A percentile compares a stretch with the other conserved stretches of the same genome.
Evolutionary conservation across 92 coral and sea anemone genomes (phyloP).

Genomic region (Porites divaricata): DNA sequence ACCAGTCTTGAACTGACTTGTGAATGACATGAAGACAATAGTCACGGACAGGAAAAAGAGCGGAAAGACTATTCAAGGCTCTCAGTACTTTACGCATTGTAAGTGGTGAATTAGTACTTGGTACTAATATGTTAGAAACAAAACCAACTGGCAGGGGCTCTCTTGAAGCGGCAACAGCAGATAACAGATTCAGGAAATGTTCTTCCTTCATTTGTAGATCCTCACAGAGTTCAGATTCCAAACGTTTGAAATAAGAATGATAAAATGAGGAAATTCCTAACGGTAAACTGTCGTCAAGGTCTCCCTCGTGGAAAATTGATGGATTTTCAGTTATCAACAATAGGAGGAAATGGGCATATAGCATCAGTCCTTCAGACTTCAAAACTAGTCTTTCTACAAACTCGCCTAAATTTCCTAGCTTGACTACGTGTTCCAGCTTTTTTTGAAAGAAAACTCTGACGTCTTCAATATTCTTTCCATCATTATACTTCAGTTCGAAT

Average conservation of each 20-base stretch:
- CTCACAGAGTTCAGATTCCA: constrained; percentile 5
- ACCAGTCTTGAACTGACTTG: constrained; percentile 73
- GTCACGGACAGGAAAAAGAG: constrained; percentile 47
- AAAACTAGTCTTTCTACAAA: constrained; percentile 12
- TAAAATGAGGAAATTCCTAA: constrained; percentile 23
- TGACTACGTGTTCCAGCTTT: constrained; percentile 2
- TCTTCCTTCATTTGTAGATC: constrained; percentile 7
- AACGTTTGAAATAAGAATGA: constrained; percentile 12
- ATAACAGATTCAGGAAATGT: not conserved
- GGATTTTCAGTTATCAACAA: not conserved
- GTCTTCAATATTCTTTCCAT: not conserved
- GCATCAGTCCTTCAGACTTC: constrained; percentile 54
- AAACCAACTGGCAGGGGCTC: constrained; percentile 36
- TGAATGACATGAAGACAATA: constrained; percentile 59
- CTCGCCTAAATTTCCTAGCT: not conserved
- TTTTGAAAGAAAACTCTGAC: constrained; percentile 22
- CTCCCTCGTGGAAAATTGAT: not conserved
- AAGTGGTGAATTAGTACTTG: not conserved
- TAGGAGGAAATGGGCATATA: constrained; percentile 17
- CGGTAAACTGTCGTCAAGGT: constrained; percentile 10
- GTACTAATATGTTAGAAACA: constrained; percentile 5
- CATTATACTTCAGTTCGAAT: constrained; percentile 21
- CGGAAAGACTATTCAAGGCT: constrained; percentile 42
- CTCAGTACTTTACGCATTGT: constrained; percentile 10
- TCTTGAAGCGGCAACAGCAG: constrained; percentile 12